These are phyloP conservation scores for Ctenomys sociabilis DNA, from an alignment of 2,113 vertebrate genomes.

Conservation along the genomic window DNA sequence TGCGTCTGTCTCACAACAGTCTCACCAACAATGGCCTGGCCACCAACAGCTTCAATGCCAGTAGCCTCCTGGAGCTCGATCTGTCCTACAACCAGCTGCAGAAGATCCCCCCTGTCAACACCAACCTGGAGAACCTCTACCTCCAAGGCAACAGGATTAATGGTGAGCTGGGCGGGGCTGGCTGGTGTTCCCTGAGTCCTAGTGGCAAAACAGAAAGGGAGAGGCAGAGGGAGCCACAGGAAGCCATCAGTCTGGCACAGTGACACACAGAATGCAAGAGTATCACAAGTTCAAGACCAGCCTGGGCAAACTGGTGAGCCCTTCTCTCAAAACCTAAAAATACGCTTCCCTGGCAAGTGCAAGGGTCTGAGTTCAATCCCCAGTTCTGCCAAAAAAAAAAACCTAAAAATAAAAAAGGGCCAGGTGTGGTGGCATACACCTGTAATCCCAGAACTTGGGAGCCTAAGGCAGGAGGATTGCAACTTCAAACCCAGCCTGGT, in stretches of 20 bases:
- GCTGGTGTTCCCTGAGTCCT: background rate
- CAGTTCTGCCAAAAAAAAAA: too few species aligned
- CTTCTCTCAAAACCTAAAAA: background rate
- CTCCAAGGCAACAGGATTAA: slow-evolving; percentile 97
- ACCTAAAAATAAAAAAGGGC: background rate
- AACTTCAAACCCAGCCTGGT: background rate
- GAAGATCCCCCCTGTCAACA: slow-evolving; percentile 94
- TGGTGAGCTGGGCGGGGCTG: slow-evolving; percentile 85
- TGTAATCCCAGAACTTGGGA: background rate
- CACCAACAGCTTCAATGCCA: slow-evolving; percentile 93
- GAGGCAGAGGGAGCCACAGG: background rate
- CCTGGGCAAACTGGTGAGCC: background rate
- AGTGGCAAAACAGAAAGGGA: background rate
- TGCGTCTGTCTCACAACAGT: slow-evolving; percentile 94
- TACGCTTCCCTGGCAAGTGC: too few species aligned
- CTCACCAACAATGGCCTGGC: slow-evolving; percentile 94
- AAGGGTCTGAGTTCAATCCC: too few species aligned
- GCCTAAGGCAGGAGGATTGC: background rate
- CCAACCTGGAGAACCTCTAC: slow-evolving; percentile 95
- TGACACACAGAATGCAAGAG: background rate
- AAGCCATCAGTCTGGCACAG: background rate
- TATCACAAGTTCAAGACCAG: background rate
- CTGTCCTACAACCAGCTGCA: slow-evolving; percentile 97
- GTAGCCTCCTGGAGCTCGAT: slow-evolving; percentile 95
- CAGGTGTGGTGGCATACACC: background rate